Percentiles rank a stretch among this genome's conserved stretches.
Evolutionary conservation across 1,140 invertebrate genomes (phyloP).

Genomic region (Magallana angulata): DNA sequence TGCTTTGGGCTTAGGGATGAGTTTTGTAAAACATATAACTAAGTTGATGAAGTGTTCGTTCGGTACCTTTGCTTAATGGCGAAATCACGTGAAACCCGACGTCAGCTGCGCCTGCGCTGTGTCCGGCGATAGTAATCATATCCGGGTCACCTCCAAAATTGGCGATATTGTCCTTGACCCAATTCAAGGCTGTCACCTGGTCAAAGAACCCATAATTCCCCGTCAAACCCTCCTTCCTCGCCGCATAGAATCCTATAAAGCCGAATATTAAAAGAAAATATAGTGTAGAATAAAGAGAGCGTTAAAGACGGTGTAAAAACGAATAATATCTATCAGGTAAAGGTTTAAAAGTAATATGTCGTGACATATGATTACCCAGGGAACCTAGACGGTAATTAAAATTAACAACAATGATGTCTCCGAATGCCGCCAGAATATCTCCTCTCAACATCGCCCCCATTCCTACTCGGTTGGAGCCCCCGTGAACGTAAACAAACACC

Average conservation of each 20-base stretch:
- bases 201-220: constrained; percentile 58
- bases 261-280: no score
- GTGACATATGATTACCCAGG: constrained; percentile 78
- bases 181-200: constrained; percentile 79
- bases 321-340: no score
- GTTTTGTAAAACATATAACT: no score
- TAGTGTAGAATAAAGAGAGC: no score
- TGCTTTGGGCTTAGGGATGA: no score
- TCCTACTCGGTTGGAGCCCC: constrained; percentile 79
- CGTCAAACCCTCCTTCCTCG: constrained; percentile 28
- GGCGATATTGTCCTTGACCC: constrained; percentile 79
- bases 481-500: constrained; percentile 79
- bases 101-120: constrained; percentile 54
- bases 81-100: constrained; percentile 54
- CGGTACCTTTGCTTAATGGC: constrained; percentile 45
- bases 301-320: no score
- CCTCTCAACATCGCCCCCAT: constrained; percentile 78
- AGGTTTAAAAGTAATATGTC: no score
- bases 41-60: not conserved
- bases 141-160: constrained; percentile 72
- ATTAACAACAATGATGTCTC: constrained; percentile 86
- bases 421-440: constrained; percentile 86
- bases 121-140: constrained; percentile 69
- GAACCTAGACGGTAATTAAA: constrained; percentile 88
- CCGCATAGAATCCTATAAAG: constrained; percentile 43